Evolutionary conservation across 2,888 invertebrate genomes (phyloP).

Genomic region (Lithophane ornitopus): DNA sequence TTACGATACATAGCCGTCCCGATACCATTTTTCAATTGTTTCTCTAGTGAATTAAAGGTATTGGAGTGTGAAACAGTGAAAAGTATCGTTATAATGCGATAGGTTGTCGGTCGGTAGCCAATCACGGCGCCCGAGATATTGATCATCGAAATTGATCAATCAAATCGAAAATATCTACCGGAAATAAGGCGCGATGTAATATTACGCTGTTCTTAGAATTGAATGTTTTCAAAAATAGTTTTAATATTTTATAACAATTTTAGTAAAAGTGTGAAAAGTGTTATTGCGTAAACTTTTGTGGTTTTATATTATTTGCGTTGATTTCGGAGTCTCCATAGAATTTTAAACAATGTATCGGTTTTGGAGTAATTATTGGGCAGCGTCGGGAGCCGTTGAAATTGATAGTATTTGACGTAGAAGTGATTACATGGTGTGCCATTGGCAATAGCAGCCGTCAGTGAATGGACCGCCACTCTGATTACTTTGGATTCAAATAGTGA

Average conservation of each 20-base stretch:
- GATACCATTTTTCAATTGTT: conserved; percentile 72
- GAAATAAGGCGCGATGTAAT: conserved; percentile 89
- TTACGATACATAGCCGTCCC: conserved; percentile 78
- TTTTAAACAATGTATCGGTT: conserved; percentile 44
- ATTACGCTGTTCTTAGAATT: conserved; percentile 82
- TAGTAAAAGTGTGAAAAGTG: conserved; percentile 64
- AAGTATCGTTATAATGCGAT: conserved; percentile 74
- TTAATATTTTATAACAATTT: conserved; percentile 60
- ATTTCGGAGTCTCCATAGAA: conserved; percentile 5
- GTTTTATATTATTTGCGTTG: conserved; percentile 27
- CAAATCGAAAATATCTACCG: conserved; percentile 88
- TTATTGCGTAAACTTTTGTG: conserved; percentile 34
- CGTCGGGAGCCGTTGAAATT: conserved; percentile 55
- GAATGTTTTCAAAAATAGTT: conserved; percentile 79
- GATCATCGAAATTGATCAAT: conserved; percentile 90
- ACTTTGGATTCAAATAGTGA: conserved; percentile 78
- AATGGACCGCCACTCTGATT: conserved; percentile 76
- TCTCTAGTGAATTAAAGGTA: conserved; percentile 73
- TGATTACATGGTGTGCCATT: conserved; percentile 66
- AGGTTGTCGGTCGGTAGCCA: conserved; percentile 85
- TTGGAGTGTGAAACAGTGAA: conserved; percentile 82
- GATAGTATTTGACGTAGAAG: conserved; percentile 67
- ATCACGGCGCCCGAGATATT: conserved; percentile 88
- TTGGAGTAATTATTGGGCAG: conserved; percentile 57
- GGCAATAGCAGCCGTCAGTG: conserved; percentile 71